Percentiles rank a stretch among this genome's conserved stretches.
Evolutionary conservation across 2,797 vertebrate genomes (phyloP).

Genomic region (Miichthys miiuy): DNA sequence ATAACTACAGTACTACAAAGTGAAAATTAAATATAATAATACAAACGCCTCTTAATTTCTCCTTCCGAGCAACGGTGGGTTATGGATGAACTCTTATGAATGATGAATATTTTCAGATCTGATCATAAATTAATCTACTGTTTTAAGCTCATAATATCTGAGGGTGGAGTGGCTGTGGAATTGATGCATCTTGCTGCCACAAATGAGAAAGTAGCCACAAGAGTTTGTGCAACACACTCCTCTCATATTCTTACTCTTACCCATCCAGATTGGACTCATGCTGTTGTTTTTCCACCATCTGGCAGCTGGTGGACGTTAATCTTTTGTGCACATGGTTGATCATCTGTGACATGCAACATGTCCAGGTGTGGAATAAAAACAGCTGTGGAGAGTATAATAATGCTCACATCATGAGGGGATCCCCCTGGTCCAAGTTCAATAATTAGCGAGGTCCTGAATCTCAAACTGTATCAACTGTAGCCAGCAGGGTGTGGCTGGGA

Average conservation of each 20-base stretch:
- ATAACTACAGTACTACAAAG: not conserved
- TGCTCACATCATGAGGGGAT: slow-evolving; percentile 50
- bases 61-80: not conserved
- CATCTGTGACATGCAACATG: slow-evolving; percentile 71
- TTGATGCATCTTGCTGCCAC: not conserved
- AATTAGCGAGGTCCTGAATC: slow-evolving; percentile 36
- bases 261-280: slow-evolving; percentile 51
- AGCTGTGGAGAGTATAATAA: slow-evolving; percentile 53
- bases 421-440: slow-evolving; percentile 28
- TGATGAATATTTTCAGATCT: no score
- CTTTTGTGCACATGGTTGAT: slow-evolving; percentile 72
- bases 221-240: slow-evolving; percentile 14
- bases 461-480: slow-evolving; percentile 36
- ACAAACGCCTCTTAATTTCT: not conserved
- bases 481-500: slow-evolving; percentile 52
- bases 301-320: slow-evolving; percentile 75
- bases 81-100: not conserved
- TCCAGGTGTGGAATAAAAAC: slow-evolving; percentile 74
- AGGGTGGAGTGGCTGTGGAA: not conserved
- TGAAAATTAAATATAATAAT: not conserved
- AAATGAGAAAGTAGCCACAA: slow-evolving; percentile 4
- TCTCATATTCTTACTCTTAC: slow-evolving; percentile 1
- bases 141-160: not conserved
- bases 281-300: slow-evolving; percentile 72
- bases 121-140: not conserved